Evolutionary conservation across 2,113 vertebrate genomes (phyloP).

Genomic region (Leptosomus discolor): DNA sequence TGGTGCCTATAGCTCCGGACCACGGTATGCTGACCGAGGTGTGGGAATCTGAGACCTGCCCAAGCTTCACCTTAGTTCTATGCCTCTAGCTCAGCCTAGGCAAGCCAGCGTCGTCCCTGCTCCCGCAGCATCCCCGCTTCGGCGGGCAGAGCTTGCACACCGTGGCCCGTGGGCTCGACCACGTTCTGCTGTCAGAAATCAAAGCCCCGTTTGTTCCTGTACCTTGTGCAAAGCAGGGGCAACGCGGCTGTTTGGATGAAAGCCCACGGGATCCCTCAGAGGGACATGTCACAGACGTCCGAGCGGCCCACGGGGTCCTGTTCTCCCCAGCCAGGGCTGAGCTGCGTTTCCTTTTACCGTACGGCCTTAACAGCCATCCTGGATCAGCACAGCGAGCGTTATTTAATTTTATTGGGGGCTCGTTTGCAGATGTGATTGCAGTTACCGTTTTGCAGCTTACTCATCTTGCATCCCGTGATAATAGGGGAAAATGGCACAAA

Average conservation of each 20-base stretch:
- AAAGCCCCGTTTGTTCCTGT: background rate
- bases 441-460: background rate
- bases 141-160: background rate
- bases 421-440: background rate
- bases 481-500: background rate
- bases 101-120: background rate
- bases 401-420: conserved; percentile 21
- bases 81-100: background rate
- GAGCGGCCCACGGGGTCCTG: conserved; percentile 38
- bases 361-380: background rate
- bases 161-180: background rate
- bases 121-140: background rate
- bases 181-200: background rate
- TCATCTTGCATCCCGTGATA: background rate
- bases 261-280: background rate
- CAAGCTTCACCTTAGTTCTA: background rate
- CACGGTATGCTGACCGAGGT: accelerated
- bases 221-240: background rate
- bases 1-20: background rate
- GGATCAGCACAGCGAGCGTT: background rate
- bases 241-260: background rate
- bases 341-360: background rate
- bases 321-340: conserved; percentile 9
- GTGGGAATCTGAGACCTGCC: background rate
- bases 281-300: background rate